Base-by-base conservation (phyloP, 2,797 vertebrate genomes). In the Acrocephalus scirpaceus region DNA sequence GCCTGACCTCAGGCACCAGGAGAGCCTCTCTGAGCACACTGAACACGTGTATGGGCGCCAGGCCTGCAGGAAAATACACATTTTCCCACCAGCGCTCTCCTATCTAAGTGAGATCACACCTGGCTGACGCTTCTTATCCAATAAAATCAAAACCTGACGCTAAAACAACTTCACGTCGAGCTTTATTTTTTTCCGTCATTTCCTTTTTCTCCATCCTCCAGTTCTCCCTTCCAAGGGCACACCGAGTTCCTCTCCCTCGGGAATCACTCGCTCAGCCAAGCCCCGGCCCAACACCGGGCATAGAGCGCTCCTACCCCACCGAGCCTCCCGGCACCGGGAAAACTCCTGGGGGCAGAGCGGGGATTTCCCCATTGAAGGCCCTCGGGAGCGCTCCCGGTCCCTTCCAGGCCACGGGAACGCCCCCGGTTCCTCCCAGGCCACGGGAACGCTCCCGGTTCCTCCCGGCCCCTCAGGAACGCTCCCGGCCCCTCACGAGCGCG, bases 141-240 rank as follows among this genome's bases (percentile, higher is more conserved):
- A 18, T 2, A 18, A 76, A 53, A 36, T 8, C 53, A 66, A 44
- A 50, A 3, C 5, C 32, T 4, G 14, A 30, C 34, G 7, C 21
- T 16, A 67, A 44, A 40, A 38, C 36, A 27, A 61, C 36, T 61
- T 61, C 22, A 32, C 11, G 8, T 10, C 3, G 19, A 20, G 25
- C 19, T 30, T 17, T 8, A 8, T 21, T 9, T 6, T 1, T 1
- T 32, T 8, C 5, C 0, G 4, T 32, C 10, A 7, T 15, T 18
- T 30, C 14, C 3, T 26, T 40, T n/a, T 38, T 16, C n/a, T 20
- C 7, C 25, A 54, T 20, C 9, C 40, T 40, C 25, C 64, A 13
- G 16, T 3, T 38, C 11, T 29, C 16, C 13, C 8, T 64, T 50
- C 47, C 74, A 92, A 93, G 84, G 77, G 36, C 86, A 93, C 88